Conservation (phyloP, 2,113 vertebrate species). For the Murina feae region DNA sequence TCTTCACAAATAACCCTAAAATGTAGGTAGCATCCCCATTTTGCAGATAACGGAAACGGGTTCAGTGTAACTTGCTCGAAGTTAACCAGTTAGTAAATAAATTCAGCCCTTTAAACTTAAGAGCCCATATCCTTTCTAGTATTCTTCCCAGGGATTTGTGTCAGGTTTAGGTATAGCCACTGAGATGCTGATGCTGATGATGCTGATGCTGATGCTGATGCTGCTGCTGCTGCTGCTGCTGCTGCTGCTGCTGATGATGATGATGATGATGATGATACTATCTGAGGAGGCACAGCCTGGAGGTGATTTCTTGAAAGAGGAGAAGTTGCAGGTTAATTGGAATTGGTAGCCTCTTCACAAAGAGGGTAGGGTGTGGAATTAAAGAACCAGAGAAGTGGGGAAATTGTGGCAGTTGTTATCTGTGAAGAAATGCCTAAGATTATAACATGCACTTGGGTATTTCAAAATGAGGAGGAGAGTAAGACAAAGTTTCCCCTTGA, state of each 20-base stretch:
- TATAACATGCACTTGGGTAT: not conserved
- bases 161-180: not conserved
- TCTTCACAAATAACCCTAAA: not conserved
- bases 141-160: not conserved
- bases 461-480: not conserved
- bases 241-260: too few relatives aligned
- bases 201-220: too few relatives aligned
- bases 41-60: not conserved
- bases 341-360: not conserved
- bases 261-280: not conserved
- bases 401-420: not conserved
- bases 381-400: not conserved
- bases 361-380: not conserved
- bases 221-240: not conserved
- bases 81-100: not conserved
- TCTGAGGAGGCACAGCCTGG: not conserved
- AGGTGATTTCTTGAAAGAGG: not conserved
- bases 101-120: not conserved
- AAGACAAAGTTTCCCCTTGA: not conserved
- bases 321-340: not conserved
- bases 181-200: not conserved
- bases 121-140: not conserved
- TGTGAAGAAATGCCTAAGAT: not conserved
- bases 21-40: not conserved
- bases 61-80: not conserved